Base-by-base conservation (phyloP, 2,888 invertebrate genomes). In the Agrochola macilenta region DNA sequence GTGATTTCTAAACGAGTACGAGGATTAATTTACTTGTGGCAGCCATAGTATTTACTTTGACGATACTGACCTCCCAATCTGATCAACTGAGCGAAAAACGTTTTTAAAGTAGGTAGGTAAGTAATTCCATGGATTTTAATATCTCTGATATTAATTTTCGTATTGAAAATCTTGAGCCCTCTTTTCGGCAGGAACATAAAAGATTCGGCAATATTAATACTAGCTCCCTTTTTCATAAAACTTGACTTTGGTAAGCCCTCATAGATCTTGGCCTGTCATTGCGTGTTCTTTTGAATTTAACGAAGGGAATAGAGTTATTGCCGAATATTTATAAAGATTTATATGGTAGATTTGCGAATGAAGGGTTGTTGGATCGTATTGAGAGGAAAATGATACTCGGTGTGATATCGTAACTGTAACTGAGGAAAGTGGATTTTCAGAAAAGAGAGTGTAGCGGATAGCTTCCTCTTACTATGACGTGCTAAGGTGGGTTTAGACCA, bases 191-290 rank as follows among this genome's bases (percentile, higher is more conserved):
- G 60, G 14, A 26, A 49, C 14, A 60, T 79, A 70, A 69, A 70
- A 74, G 46, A 26, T 26, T 39, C 7, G 26, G 30, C 26, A 54
- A 71, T 74, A 74, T 74, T 46, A 80, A 71, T 65, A 64, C 54
- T 43, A 63, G 35, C 35, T 57, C 52, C 52, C 39, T 79, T 84
- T 73, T 68, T 79, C 66, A 70, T 79, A 74, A 68, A 80, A 84
- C 70, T 60, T 63, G 63, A 54, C 74, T 74, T 79, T 58, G 58
- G 46, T 52, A 43, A 69, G 71, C 64, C 26, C 20, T 69, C 35
- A 46, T 73, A 69, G 72, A 66, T 69, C 54, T 61, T 39, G 52
- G 35, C 35, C 14, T 11, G 52, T 20, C 14, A 49, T 43, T 66
- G 23, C 61, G 26, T 60, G 14, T 23, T 64, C 46, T 68, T 74